A percentile compares a stretch with the other conserved stretches of the same genome.
Conservation (phyloP, 2,888 invertebrate genomes). For the Candidula unifasciata region DNA sequence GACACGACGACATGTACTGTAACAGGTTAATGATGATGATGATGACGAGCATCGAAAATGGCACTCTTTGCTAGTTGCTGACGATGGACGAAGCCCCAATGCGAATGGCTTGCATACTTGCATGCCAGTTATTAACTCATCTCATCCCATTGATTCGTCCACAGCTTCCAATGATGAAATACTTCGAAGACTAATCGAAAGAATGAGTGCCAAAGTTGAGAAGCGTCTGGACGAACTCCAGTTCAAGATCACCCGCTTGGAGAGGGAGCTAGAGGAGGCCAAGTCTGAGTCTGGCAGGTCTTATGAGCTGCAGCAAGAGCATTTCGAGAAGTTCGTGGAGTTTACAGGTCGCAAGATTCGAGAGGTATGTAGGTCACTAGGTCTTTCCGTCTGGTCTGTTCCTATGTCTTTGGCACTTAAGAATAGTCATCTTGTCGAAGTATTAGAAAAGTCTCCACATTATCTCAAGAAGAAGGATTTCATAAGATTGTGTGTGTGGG, state of each 20-base stretch:
- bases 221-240: constrained; percentile 59
- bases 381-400: not conserved
- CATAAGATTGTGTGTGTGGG: too few species aligned
- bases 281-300: constrained; percentile 49
- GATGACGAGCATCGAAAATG: too few species aligned
- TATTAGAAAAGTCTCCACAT: not conserved
- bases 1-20: too few species aligned
- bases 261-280: constrained; percentile 55
- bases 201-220: constrained; percentile 58
- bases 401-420: too few species aligned
- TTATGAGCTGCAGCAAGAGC: constrained; percentile 45
- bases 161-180: constrained; percentile 61
- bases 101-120: too few species aligned
- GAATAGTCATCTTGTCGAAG: not conserved
- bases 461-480: too few species aligned
- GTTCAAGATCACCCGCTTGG: constrained; percentile 51
- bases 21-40: too few species aligned
- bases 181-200: constrained; percentile 58
- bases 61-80: too few species aligned
- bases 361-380: constrained; percentile 14
- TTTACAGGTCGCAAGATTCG: constrained; percentile 33
- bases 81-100: too few species aligned
- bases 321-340: constrained; percentile 45
- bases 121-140: too few species aligned
- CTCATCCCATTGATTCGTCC: too few species aligned